These are phyloP conservation scores for Spodoptera exigua DNA, from an alignment of 2,888 invertebrate genomes.

Conservation along the genomic window DNA sequence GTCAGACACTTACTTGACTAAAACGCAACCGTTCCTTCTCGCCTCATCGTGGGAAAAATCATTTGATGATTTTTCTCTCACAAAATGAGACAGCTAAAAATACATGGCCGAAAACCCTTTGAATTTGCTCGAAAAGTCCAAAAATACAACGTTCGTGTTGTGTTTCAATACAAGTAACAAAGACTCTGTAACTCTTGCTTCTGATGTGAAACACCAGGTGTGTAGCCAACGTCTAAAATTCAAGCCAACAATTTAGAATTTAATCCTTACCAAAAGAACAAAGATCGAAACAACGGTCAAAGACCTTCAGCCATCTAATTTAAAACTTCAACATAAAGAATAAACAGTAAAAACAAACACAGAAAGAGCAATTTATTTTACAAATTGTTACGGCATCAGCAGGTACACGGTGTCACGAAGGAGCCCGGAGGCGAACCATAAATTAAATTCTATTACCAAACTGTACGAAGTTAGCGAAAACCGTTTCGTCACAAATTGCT, in stretches of 20 bases:
- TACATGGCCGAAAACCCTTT: no score
- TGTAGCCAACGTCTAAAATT: slow-evolving; percentile 13
- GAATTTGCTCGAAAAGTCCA: no score
- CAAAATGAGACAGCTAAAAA: no score
- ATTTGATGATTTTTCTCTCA: no score
- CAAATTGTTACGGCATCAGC: slow-evolving; percentile 49
- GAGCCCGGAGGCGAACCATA: slow-evolving; percentile 37
- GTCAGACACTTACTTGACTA: no score
- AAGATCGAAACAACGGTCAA: slow-evolving; percentile 1
- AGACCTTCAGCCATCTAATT: neutral
- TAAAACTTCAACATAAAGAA: slow-evolving; percentile 11
- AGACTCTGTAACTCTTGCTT: no score
- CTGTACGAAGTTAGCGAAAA: slow-evolving; percentile 46
- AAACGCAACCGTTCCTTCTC: no score
- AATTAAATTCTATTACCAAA: slow-evolving; percentile 55
- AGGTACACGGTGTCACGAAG: slow-evolving; percentile 41
- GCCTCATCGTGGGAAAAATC: no score
- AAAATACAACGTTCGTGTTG: no score
- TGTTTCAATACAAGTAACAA: no score
- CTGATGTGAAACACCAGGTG: no score
- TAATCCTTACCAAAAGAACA: slow-evolving; percentile 14
- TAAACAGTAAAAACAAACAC: slow-evolving; percentile 35
- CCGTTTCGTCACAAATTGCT: slow-evolving; percentile 52
- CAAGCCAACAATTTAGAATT: slow-evolving; percentile 4
- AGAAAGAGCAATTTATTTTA: slow-evolving; percentile 45